Conservation (phyloP, 2,113 vertebrate species). For the Synodontis membranacea region DNA sequence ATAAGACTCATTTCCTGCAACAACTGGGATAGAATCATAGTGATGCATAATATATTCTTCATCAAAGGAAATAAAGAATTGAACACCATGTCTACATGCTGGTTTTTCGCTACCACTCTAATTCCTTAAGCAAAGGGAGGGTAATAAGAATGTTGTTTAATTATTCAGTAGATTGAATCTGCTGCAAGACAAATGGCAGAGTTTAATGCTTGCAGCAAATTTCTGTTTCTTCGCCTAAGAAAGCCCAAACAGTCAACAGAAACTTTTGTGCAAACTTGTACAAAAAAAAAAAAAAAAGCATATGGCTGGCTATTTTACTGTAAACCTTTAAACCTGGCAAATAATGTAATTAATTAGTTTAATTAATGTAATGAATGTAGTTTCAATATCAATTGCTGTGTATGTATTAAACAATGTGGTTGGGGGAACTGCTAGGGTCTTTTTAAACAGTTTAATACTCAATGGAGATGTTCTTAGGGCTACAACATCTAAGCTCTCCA, state of each 20-base stretch:
- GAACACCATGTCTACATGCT: conserved; percentile 32
- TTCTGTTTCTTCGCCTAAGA: not conserved
- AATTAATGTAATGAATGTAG: too few relatives aligned
- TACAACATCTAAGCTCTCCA: not conserved
- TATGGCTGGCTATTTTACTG: not conserved
- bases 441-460: not conserved
- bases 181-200: conserved; percentile 15
- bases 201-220: conserved; percentile 12
- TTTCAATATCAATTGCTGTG: not conserved
- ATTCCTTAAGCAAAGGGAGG: conserved; percentile 36
- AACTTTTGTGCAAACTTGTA: not conserved
- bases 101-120: conserved; percentile 7
- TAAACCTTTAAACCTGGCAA: not conserved
- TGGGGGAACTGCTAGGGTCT: not conserved
- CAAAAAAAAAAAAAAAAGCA: not conserved
- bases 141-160: conserved; percentile 41
- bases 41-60: conserved; percentile 39
- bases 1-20: conserved; percentile 42
- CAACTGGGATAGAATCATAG: conserved; percentile 17
- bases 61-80: conserved; percentile 48
- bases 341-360: not conserved
- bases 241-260: conserved; percentile 3
- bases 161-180: conserved; percentile 43
- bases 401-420: not conserved
- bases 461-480: not conserved